Percentiles rank a stretch among this genome's conserved stretches.
phyloP scores from a whole-genome alignment of 2,113 vertebrate species.

The Lota lota region DNA sequence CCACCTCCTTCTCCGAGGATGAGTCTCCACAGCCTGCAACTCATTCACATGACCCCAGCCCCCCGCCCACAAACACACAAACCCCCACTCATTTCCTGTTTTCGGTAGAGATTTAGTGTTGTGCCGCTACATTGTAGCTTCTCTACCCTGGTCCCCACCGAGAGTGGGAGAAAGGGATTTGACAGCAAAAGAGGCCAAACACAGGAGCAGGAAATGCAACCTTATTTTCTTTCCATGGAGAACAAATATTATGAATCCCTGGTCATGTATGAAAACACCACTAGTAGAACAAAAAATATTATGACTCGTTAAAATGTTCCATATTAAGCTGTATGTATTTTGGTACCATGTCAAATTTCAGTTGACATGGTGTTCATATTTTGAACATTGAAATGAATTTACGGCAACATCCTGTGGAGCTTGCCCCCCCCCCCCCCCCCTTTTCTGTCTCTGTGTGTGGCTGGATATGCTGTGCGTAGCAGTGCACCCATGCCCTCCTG shows the following conservation, averaged over 20 bases:
- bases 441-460: slow-evolving; percentile 31
- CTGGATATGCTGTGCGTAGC: slow-evolving; percentile 45
- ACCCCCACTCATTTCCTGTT: slow-evolving; percentile 63
- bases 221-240: slow-evolving; percentile 5
- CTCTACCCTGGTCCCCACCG: slow-evolving; percentile 27
- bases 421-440: background rate
- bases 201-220: slow-evolving; percentile 50
- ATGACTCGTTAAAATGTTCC: background rate
- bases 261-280: too few relatives aligned
- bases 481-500: slow-evolving; percentile 34
- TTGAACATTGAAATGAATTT: background rate
- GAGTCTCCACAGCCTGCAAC: slow-evolving; percentile 44
- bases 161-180: slow-evolving; percentile 41
- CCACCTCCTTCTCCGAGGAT: slow-evolving; percentile 41
- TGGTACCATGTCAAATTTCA: background rate
- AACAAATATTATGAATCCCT: background rate
- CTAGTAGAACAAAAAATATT: too few relatives aligned
- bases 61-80: slow-evolving; percentile 43
- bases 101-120: slow-evolving; percentile 46
- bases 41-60: slow-evolving; percentile 67
- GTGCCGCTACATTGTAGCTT: slow-evolving; percentile 47
- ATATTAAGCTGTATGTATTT: background rate
- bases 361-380: background rate
- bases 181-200: slow-evolving; percentile 23
- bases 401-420: background rate